Evolutionary conservation across 2,888 invertebrate genomes (phyloP).

Genomic region (Amblyjoppa proteus): DNA sequence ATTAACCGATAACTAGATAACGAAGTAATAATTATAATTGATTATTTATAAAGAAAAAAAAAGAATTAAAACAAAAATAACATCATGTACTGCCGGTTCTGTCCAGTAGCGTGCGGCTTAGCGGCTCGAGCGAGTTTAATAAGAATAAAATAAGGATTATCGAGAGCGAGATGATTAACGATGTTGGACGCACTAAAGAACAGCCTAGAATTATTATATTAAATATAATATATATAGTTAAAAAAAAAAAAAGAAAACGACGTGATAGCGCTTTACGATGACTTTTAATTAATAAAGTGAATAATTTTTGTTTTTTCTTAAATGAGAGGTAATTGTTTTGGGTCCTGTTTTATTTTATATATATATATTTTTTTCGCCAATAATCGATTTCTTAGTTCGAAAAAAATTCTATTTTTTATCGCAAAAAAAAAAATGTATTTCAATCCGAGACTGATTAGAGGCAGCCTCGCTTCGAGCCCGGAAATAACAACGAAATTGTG

Average conservation of each 20-base stretch:
- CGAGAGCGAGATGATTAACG: constrained; percentile 15
- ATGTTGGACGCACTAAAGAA: constrained; percentile 39
- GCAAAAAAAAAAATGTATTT: constrained; percentile 5
- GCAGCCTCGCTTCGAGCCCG: background rate
- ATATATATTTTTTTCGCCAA: too few relatives aligned
- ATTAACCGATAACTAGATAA: constrained; percentile 43
- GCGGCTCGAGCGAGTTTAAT: constrained; percentile 47
- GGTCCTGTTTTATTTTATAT: background rate
- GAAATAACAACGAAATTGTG: constrained; percentile 12
- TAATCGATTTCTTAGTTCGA: background rate
- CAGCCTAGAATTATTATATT: constrained; percentile 25
- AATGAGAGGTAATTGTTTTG: constrained; percentile 35
- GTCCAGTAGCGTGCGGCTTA: constrained; percentile 61
- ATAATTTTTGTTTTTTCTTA: constrained; percentile 52
- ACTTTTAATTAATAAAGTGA: constrained; percentile 49
- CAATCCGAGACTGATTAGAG: background rate
- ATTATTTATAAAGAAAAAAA: constrained; percentile 53
- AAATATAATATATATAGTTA: constrained; percentile 36
- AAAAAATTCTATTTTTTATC: background rate
- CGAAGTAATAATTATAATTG: constrained; percentile 30
- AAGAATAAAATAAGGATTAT: constrained; percentile 16
- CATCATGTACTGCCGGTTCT: constrained; percentile 79
- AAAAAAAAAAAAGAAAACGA: constrained; percentile 40
- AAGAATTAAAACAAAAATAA: constrained; percentile 41
- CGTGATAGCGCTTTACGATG: constrained; percentile 48